These are phyloP conservation scores for Trochalopteron elliotii DNA, from an alignment of 2,113 vertebrate species.

Conservation along the genomic window DNA sequence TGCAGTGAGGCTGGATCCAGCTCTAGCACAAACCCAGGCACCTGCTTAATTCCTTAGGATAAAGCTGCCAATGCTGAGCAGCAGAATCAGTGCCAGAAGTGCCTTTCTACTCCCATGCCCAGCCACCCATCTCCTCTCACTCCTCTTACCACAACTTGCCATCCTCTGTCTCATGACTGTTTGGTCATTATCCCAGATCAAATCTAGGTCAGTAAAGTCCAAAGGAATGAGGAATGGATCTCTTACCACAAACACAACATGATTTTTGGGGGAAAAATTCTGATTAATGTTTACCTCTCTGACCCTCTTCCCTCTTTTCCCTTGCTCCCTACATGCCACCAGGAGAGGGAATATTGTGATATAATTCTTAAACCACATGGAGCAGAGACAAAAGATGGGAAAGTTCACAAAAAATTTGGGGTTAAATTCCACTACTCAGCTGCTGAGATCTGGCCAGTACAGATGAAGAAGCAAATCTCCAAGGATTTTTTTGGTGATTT, in stretches of 20 bases:
- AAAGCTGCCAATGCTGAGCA: neutral
- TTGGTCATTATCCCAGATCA: neutral
- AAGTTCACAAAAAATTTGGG: neutral
- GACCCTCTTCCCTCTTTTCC: neutral
- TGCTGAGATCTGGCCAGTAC: neutral
- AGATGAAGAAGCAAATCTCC: neutral
- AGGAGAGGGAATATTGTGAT: neutral
- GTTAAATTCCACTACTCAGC: neutral
- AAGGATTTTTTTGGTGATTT: neutral
- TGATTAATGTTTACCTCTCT: neutral
- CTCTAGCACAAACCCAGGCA: accelerated
- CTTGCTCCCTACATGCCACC: neutral
- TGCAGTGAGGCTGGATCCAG: neutral
- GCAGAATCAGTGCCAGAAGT: neutral
- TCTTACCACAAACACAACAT: neutral
- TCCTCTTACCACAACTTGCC: neutral
- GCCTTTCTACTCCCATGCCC: neutral
- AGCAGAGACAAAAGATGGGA: neutral
- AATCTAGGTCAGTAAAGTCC: neutral
- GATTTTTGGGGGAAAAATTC: neutral
- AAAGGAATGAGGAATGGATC: neutral
- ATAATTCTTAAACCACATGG: neutral
- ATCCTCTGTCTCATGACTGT: neutral
- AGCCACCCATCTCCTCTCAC: neutral
- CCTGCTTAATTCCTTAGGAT: neutral